phyloP scores from a whole-genome alignment of 2,888 invertebrate species.

The Cryptocephalus primarius region DNA sequence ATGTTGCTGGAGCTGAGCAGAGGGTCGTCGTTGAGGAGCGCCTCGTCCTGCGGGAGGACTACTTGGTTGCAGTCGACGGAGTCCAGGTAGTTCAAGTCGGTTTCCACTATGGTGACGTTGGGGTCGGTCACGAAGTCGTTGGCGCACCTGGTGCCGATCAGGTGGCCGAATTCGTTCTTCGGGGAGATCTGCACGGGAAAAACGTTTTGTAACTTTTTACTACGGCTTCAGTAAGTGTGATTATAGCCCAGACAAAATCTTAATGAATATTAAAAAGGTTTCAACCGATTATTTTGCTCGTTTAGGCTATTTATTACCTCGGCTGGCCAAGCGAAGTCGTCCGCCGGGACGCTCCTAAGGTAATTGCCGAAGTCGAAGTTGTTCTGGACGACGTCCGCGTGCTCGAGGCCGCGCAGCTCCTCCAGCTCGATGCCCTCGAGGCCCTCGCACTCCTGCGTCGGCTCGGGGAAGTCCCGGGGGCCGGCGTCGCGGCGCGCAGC shows the following conservation, averaged over 20 bases:
- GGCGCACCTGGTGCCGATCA: conserved; percentile 22
- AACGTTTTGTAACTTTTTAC: no score
- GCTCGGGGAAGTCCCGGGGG: conserved; percentile 24
- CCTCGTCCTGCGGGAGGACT: conserved; percentile 37
- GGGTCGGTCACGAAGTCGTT: conserved; percentile 17
- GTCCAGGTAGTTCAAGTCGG: conserved; percentile 6
- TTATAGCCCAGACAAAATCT: no score
- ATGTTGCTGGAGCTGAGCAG: conserved; percentile 21
- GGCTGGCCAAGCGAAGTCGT: conserved; percentile 17
- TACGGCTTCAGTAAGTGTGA: no score
- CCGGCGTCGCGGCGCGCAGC: conserved; percentile 17
- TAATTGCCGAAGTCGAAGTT: conserved; percentile 30
- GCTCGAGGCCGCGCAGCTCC: no score
- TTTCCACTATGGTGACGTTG: conserved; percentile 6
- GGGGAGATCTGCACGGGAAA: no score
- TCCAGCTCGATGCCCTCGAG: no score
- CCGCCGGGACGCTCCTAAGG: conserved; percentile 21
- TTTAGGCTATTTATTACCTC: conserved; percentile 15
- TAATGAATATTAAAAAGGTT: no score
- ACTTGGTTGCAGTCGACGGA: conserved; percentile 31
- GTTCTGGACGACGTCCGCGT: conserved; percentile 22
- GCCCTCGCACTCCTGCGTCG: conserved; percentile 15
- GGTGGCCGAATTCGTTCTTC: conserved; percentile 27
- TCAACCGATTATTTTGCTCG: no score
- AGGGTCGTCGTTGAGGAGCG: conserved; percentile 31